Evolutionary conservation across 2,797 vertebrate genomes (phyloP).

Genomic region (Stomatorhinus walkeri): DNA sequence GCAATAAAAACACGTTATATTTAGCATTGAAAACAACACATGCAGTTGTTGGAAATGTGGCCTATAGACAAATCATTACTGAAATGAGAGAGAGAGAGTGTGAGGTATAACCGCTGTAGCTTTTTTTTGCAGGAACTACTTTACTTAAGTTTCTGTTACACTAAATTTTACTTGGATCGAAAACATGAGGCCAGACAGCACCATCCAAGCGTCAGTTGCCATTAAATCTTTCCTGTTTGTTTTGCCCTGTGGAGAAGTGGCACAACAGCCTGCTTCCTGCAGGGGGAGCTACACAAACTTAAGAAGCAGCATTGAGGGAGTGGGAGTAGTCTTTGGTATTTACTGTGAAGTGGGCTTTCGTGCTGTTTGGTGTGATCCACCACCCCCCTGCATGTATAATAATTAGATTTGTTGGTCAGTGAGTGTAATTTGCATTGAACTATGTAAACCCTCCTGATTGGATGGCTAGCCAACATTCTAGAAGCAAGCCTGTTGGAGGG

Average conservation of each 20-base stretch:
- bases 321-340: not conserved
- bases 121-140: not conserved
- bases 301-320: not conserved
- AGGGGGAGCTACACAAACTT: not conserved
- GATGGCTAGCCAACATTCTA: not conserved
- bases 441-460: not conserved
- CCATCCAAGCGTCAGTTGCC: not conserved
- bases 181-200: not conserved
- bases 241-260: not conserved
- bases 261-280: conserved; percentile 13
- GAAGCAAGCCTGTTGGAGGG: not conserved
- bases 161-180: not conserved
- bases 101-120: not conserved
- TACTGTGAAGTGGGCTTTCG: not conserved
- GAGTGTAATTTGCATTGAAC: not conserved
- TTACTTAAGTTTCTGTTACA: not conserved
- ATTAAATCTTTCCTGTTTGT: not conserved
- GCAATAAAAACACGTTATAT: not conserved
- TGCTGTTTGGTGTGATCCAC: not conserved
- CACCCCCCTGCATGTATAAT: not conserved
- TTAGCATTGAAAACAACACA: not conserved
- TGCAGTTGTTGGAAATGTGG: not conserved
- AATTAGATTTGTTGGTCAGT: not conserved
- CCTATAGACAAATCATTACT: not conserved
- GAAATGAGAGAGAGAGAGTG: not conserved